Percentiles rank a stretch among this genome's conserved stretches.
phyloP scores from a whole-genome alignment of 2,888 invertebrate genomes.

The Deladenus siricidicola region DNA sequence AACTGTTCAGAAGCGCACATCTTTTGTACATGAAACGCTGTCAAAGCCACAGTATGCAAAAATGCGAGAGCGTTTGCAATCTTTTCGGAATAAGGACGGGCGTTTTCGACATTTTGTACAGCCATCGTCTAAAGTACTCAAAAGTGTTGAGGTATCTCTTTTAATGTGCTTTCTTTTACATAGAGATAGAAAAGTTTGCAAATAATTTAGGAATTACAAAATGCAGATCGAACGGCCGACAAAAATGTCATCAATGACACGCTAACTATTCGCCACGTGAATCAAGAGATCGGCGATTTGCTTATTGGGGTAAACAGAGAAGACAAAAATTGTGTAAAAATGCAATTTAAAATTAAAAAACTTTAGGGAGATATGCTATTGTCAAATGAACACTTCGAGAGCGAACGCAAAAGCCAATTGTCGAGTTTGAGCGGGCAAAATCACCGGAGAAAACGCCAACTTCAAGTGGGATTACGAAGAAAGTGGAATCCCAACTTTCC shows the following conservation, averaged over 20 bases:
- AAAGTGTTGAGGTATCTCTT: not conserved
- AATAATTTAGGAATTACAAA: not conserved
- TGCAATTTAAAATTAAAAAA: not conserved
- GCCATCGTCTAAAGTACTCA: not conserved
- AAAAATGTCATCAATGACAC: not conserved
- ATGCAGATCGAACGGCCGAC: conserved; percentile 1
- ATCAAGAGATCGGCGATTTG: conserved; percentile 2
- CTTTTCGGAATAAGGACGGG: not conserved
- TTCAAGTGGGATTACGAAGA: not conserved
- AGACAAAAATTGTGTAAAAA: not conserved
- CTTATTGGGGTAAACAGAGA: not conserved
- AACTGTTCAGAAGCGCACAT: no score
- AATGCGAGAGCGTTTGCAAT: not conserved
- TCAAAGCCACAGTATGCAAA: not conserved
- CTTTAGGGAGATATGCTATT: conserved; percentile 7
- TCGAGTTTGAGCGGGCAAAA: not conserved
- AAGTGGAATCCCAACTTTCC: conserved; percentile 1
- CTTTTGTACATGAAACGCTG: not conserved
- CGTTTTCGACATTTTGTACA: not conserved
- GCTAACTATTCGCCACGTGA: not conserved
- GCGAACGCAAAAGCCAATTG: not conserved
- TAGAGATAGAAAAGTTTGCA: not conserved
- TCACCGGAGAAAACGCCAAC: not conserved
- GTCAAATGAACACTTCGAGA: conserved; percentile 1
- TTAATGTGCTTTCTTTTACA: not conserved